phyloP scores from a whole-genome alignment of 2,888 invertebrate genomes.

The Vanessa cardui region DNA sequence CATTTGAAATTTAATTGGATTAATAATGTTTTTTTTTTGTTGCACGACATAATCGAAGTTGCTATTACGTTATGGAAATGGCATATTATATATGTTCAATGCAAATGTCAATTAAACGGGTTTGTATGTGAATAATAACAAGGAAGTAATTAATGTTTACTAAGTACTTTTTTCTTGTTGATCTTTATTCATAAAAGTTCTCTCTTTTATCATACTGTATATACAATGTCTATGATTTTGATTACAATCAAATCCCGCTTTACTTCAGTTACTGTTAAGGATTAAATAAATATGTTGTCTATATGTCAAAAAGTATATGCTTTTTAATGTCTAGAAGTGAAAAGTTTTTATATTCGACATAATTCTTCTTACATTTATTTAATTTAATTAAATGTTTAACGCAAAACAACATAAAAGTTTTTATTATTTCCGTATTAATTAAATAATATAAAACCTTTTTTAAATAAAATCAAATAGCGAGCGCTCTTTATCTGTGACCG shows the following conservation, averaged over 20 bases:
- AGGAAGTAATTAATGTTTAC: slow-evolving; percentile 5
- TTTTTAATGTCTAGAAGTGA: no score
- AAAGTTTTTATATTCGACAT: no score
- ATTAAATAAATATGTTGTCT: no score
- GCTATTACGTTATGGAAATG: not conserved
- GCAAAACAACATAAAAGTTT: no score
- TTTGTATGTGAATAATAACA: not conserved
- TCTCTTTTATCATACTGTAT: not conserved
- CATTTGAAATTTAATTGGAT: not conserved
- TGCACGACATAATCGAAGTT: not conserved
- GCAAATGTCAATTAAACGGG: slow-evolving; percentile 11
- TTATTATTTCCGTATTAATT: no score
- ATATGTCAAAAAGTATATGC: no score
- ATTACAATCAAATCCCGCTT: no score
- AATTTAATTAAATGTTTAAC: no score
- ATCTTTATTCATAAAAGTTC: not conserved
- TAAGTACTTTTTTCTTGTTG: not conserved
- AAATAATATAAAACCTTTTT: no score
- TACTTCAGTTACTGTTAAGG: no score
- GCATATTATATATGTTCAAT: not conserved
- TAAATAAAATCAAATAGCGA: no score
- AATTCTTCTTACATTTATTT: no score
- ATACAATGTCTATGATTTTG: not conserved
- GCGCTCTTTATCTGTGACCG: not conserved
- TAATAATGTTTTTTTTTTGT: not conserved